A percentile compares a stretch with the other conserved stretches of the same genome.
Evolutionary conservation across 2,797 vertebrate genomes (phyloP).

Genomic region (Emys orbicularis): DNA sequence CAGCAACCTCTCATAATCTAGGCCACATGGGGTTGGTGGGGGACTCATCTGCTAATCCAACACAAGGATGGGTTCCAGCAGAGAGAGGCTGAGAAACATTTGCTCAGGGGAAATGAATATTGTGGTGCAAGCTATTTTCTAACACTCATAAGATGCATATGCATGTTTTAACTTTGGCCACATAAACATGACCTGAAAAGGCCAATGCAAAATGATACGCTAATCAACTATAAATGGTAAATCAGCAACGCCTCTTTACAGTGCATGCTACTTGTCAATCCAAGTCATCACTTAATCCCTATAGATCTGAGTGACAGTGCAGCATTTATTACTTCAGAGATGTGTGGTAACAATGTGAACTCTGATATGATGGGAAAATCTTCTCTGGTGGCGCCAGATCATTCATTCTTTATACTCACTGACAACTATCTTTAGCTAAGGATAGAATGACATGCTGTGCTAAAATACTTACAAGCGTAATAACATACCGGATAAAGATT

Average conservation of each 20-base stretch:
- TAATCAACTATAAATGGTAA: neutral
- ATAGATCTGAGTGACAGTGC: neutral
- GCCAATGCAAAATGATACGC: neutral
- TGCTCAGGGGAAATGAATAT: neutral
- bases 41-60: neutral
- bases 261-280: neutral
- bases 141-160: neutral
- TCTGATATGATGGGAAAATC: neutral
- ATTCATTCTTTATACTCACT: constrained; percentile 60
- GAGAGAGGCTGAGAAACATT: neutral
- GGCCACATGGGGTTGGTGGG: neutral
- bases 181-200: neutral
- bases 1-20: neutral
- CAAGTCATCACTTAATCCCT: neutral
- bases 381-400: neutral
- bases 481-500: neutral
- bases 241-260: neutral
- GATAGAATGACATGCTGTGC: neutral
- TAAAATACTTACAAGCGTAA: neutral
- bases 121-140: neutral
- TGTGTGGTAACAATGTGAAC: neutral
- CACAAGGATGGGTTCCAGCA: neutral
- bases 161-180: neutral
- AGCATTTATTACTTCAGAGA: neutral
- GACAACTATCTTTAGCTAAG: neutral